These are phyloP conservation scores for Gouania willdenowi DNA, from an alignment of 2,797 vertebrate species.

Conservation along the genomic window DNA sequence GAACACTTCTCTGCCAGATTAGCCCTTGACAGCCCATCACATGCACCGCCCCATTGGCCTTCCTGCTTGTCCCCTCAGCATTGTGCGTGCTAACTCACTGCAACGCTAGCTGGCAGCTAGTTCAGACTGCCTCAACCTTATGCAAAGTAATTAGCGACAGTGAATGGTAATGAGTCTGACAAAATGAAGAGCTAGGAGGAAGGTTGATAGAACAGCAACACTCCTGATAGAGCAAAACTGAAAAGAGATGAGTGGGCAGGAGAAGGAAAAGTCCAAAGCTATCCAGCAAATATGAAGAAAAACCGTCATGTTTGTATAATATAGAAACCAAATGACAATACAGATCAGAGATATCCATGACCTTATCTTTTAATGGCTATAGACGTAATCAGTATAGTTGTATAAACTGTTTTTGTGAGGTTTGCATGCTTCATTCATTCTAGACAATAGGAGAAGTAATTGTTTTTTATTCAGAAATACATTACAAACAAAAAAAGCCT, in stretches of 20 bases:
- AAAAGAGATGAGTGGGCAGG: constrained; percentile 15
- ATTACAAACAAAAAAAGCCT: no score
- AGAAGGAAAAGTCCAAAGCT: no score
- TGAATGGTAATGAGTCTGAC: constrained; percentile 69
- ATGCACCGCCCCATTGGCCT: constrained; percentile 57
- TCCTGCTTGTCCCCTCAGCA: constrained; percentile 39
- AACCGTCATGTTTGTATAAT: no score
- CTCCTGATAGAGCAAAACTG: constrained; percentile 15
- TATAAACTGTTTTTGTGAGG: no score
- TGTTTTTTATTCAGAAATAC: no score
- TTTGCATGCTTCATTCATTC: no score
- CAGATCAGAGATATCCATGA: no score
- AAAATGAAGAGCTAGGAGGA: constrained; percentile 64
- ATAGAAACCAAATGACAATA: no score
- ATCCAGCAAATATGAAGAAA: no score
- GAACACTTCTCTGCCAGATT: constrained; percentile 81
- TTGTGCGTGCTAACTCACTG: constrained; percentile 50
- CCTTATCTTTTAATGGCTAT: no score
- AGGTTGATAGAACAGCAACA: constrained; percentile 35
- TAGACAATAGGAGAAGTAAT: no score
- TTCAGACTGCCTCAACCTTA: constrained; percentile 30
- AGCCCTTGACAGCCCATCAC: constrained; percentile 79
- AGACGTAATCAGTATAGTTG: no score
- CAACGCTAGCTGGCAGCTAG: constrained; percentile 50
- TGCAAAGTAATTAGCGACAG: constrained; percentile 57